Percentiles rank a stretch among this genome's conserved stretches.
Evolutionary conservation across 2,113 vertebrate genomes (phyloP).

Genomic region (Paradoxurus hermaphroditus): DNA sequence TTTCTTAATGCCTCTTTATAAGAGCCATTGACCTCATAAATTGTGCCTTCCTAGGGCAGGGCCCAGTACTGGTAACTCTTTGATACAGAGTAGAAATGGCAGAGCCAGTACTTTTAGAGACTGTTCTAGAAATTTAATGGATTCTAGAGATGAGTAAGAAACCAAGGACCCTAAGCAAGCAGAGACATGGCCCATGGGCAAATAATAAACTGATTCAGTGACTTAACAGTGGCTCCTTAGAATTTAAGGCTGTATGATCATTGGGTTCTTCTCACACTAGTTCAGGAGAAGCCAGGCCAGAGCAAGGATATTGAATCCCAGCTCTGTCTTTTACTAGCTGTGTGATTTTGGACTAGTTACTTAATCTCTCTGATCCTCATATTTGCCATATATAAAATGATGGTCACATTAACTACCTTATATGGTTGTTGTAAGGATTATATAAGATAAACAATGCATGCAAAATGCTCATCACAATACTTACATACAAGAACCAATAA

Average conservation of each 20-base stretch:
- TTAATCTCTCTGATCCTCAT: background rate
- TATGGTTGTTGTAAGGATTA: background rate
- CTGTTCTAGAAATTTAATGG: background rate
- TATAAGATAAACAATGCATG: background rate
- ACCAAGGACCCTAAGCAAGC: background rate
- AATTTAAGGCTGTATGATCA: background rate
- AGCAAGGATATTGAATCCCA: background rate
- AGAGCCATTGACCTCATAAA: background rate
- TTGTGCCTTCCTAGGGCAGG: background rate
- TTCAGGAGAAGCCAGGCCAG: background rate
- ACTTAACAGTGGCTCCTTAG: background rate
- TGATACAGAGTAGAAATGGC: background rate
- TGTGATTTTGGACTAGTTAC: background rate
- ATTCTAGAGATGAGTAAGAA: background rate
- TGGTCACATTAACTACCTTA: background rate
- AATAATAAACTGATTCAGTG: background rate
- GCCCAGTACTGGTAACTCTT: background rate
- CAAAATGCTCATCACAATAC: background rate
- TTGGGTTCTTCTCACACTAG: background rate
- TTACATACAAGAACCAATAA: slow-evolving; percentile 10
- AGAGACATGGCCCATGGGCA: background rate
- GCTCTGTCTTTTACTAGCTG: background rate
- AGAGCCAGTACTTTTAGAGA: background rate
- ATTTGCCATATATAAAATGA: slow-evolving; percentile 24
- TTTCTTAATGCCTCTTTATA: background rate